Evolutionary conservation across 92 coral and sea anemone genomes (phyloP), one percentile per base, ranked within the genome.

Genomic region (Umimayanthus kanabou): DNA sequence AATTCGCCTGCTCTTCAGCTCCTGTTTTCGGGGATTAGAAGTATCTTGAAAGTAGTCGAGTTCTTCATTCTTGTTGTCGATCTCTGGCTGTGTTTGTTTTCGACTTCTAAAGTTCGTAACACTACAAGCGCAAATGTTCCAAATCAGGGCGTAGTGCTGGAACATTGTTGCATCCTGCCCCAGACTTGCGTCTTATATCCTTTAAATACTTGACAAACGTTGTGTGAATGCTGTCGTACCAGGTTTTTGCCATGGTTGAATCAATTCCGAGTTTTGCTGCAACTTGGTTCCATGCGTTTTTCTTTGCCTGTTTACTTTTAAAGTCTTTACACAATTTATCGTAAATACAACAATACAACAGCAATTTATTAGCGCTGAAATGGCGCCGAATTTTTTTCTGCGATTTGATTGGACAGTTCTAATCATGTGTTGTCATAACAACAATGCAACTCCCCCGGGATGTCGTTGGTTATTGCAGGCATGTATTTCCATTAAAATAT

Each of bases 101-200:
- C 37, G 80, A 33, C 55, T 33, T 50, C 28, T 57, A 18, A 67
- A 57, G 82, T 65, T 87, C 39, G 77, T 78, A 26, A 81, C 49
- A 55, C 89, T 79, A 29, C 89, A 85, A 87, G 40, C 89, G 57
- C 29, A 87, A 73, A 64, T 87, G 75, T 78, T 87, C 89, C 15
- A 53, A 69, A 23, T 87, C 89, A 55, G 37, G 66, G 40, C 65
- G 73, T 40, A 87, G 73, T 67, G 81, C 39, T 10, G 88, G 88
- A 65, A 87, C 45, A 79, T 87, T 79, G 42, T 87, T 81, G 53
- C 89, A 53, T 25, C 89, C 89, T 55, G 76, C 73, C 28, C 40
- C 82, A 29, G 82, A 79, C 69, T 39, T 79, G 53, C 67, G 45
- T 57, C 65, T 13, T 0, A 57, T 57, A 57, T 57, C 22, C 69